A percentile compares a stretch with the other conserved stretches of the same genome.
phyloP scores from a whole-genome alignment of 2,797 vertebrate genomes.

The Anolis apletophallus region DNA sequence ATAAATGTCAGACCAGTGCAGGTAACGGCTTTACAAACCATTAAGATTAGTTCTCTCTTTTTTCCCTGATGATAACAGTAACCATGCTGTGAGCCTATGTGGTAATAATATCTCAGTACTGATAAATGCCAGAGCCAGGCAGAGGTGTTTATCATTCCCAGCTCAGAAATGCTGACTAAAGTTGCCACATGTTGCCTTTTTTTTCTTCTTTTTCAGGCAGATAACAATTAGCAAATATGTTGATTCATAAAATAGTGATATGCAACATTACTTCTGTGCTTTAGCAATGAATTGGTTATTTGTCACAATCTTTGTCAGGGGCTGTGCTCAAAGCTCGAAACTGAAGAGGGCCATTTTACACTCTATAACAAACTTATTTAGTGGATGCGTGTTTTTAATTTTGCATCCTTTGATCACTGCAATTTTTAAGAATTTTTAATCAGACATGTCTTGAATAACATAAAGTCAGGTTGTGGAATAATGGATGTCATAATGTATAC shows the following conservation, averaged over 20 bases:
- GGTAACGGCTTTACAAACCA: constrained; percentile 99
- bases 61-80: constrained; percentile 86
- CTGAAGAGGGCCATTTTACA: not conserved
- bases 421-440: not conserved
- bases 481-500: not conserved
- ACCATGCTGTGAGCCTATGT: constrained; percentile 83
- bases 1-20: constrained; percentile 95
- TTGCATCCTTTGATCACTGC: not conserved
- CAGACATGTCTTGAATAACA: not conserved
- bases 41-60: constrained; percentile 90
- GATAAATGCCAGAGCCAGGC: constrained; percentile 84
- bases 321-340: not conserved
- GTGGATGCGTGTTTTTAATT: not conserved
- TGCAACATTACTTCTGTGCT: constrained; percentile 47
- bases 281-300: constrained; percentile 10
- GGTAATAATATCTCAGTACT: constrained; percentile 90
- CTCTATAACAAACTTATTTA: not conserved
- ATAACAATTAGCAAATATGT: constrained; percentile 67
- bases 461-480: not conserved
- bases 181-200: constrained; percentile 82
- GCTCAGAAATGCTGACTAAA: constrained; percentile 88
- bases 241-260: constrained; percentile 58
- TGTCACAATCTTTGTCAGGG: not conserved
- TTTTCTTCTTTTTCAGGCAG: constrained; percentile 70
- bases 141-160: constrained; percentile 84